Evolutionary conservation across 1,140 invertebrate species (phyloP).

Genomic region (Hetaerina americana): DNA sequence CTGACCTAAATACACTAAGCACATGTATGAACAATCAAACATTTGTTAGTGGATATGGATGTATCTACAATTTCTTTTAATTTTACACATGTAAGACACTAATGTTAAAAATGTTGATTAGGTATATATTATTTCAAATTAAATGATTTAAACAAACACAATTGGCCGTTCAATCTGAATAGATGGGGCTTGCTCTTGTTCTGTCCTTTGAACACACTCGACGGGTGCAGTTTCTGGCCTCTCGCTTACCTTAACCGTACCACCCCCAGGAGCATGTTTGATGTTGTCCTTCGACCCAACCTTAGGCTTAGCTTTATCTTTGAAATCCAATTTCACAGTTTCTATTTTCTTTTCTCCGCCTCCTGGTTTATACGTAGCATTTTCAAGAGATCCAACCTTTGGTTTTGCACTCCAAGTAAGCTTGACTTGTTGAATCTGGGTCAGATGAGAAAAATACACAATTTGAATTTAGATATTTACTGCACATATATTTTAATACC

Average conservation of each 20-base stretch:
- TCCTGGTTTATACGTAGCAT: slow-evolving; percentile 80
- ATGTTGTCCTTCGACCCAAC: slow-evolving; percentile 87
- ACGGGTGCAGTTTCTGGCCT: neutral
- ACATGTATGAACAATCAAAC: too few species aligned
- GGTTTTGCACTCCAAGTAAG: slow-evolving; percentile 86
- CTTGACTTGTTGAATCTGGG: slow-evolving; percentile 67
- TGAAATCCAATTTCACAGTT: slow-evolving; percentile 78
- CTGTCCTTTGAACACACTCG: neutral
- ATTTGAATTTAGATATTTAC: neutral
- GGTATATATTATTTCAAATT: too few species aligned
- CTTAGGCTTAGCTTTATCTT: slow-evolving; percentile 82
- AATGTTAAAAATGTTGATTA: too few species aligned
- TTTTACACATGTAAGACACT: too few species aligned
- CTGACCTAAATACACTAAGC: too few species aligned
- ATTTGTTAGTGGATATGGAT: too few species aligned
- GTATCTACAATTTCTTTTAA: too few species aligned
- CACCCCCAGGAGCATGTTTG: slow-evolving; percentile 75
- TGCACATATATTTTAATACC: neutral
- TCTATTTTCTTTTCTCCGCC: slow-evolving; percentile 89
- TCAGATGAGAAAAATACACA: slow-evolving; percentile 20
- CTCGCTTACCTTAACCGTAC: slow-evolving; percentile 67
- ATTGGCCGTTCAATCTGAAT: neutral
- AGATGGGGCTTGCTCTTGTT: neutral
- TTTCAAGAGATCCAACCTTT: slow-evolving; percentile 88
- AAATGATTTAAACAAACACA: neutral